Evolutionary conservation across 2,113 vertebrate species (phyloP).

Genomic region (Psilopsiagon aurifrons): DNA sequence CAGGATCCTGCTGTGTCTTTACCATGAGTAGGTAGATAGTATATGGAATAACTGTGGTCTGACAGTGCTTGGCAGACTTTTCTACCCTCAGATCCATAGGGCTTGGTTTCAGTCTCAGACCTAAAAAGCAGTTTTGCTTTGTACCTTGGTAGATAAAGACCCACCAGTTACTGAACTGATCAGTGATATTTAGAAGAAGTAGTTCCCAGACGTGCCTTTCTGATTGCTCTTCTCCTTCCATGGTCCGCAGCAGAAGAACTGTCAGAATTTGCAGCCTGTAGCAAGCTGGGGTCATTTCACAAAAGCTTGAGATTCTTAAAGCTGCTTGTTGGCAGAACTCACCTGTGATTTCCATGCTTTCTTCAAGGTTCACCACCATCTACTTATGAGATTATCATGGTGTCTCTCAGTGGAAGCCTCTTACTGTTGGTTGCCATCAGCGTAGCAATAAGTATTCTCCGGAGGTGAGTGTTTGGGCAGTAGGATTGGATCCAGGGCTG

Average conservation of each 20-base stretch:
- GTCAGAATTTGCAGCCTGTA: not conserved
- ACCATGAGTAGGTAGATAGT: not conserved
- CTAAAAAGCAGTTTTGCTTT: not conserved
- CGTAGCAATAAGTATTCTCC: not conserved
- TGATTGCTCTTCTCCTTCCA: not conserved
- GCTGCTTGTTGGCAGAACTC: not conserved
- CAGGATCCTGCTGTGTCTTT: not conserved
- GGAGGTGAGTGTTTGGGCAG: constrained; percentile 21
- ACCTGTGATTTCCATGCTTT: not conserved
- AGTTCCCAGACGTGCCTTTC: not conserved
- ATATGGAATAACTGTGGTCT: not conserved
- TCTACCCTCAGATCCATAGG: accelerated
- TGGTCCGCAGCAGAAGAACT: not conserved
- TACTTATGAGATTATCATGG: constrained; percentile 61
- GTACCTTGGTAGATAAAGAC: not conserved
- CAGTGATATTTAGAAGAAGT: not conserved
- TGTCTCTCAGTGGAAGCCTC: constrained; percentile 51
- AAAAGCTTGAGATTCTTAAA: not conserved
- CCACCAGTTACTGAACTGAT: not conserved
- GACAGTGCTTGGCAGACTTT: not conserved
- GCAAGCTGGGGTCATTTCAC: not conserved
- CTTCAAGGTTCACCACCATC: not conserved
- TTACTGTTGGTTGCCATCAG: constrained; percentile 39
- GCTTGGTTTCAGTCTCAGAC: not conserved
- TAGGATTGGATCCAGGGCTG: not conserved